These are phyloP conservation scores for Adelosebastes latens DNA, from an alignment of 2,797 vertebrate genomes.

Conservation along the genomic window DNA sequence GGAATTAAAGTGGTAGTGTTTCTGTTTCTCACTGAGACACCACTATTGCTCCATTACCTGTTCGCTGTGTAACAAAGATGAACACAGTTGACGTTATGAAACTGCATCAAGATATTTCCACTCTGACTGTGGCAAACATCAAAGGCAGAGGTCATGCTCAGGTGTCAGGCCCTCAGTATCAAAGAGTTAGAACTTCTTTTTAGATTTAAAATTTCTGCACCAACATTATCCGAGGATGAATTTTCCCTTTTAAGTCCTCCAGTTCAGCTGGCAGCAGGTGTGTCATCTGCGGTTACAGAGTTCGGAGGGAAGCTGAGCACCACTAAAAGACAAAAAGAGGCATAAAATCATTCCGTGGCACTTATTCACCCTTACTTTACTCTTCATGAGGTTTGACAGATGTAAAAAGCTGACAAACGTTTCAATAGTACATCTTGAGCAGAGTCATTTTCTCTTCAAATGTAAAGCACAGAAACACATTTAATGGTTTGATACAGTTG, in stretches of 20 bases:
- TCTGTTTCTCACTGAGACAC: neutral
- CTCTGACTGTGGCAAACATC: slow-evolving; percentile 38
- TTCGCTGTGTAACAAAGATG: neutral
- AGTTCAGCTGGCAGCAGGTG: slow-evolving; percentile 46
- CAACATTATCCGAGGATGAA: slow-evolving; percentile 28
- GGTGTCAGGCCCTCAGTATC: slow-evolving; percentile 39
- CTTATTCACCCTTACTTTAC: slow-evolving; percentile 1
- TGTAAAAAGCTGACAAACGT: neutral
- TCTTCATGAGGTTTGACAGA: neutral
- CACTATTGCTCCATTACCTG: neutral
- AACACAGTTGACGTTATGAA: slow-evolving; percentile 3
- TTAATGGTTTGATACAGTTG: neutral
- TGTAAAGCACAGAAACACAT: neutral
- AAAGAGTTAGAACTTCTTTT: slow-evolving; percentile 53
- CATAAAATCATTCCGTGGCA: neutral
- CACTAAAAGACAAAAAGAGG: slow-evolving; percentile 43
- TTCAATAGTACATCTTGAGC: neutral
- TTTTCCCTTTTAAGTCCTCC: slow-evolving; percentile 55
- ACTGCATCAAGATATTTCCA: slow-evolving; percentile 22
- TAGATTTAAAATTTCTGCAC: slow-evolving; percentile 38
- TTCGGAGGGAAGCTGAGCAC: slow-evolving; percentile 19
- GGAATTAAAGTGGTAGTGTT: neutral
- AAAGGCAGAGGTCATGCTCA: slow-evolving; percentile 49
- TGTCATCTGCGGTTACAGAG: slow-evolving; percentile 38
- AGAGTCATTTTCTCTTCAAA: neutral